A percentile compares a stretch with the other conserved stretches of the same genome.
These are phyloP conservation scores for Urophycis tenuis DNA, from an alignment of 2,797 vertebrate species.

Conservation along the genomic window DNA sequence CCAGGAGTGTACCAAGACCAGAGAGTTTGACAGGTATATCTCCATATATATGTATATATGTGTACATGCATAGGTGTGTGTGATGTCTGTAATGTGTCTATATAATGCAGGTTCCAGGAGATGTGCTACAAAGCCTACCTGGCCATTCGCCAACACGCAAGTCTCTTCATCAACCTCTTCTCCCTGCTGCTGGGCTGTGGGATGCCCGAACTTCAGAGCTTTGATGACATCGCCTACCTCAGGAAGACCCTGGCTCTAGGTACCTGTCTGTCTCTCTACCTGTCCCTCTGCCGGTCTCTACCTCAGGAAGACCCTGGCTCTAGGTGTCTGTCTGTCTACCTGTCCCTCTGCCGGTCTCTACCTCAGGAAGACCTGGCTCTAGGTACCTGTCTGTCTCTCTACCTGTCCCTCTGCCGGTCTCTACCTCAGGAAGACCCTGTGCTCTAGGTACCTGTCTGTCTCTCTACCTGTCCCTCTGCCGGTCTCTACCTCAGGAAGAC, in stretches of 20 bases:
- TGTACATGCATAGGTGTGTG: too few species aligned
- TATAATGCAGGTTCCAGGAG: conserved; percentile 69
- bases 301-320: too few species aligned
- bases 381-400: not conserved
- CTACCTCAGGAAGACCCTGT: not conserved
- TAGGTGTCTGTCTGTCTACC: conserved; percentile 6
- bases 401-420: not conserved
- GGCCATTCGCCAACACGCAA: conserved; percentile 72
- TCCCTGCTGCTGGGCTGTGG: conserved; percentile 73
- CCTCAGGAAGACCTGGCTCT: not conserved
- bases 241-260: conserved; percentile 72
- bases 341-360: too few species aligned
- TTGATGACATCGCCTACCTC: conserved; percentile 74
- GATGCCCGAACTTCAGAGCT: conserved; percentile 74
- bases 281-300: not conserved
- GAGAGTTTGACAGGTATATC: conserved; percentile 73
- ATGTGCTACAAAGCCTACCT: conserved; percentile 78
- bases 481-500: too few species aligned
- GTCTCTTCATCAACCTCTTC: conserved; percentile 76
- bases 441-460: too few species aligned
- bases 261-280: conserved; percentile 8
- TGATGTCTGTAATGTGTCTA: too few species aligned
- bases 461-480: too few species aligned
- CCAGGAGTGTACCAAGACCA: conserved; percentile 74
- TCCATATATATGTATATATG: too few species aligned